A percentile compares a stretch with the other conserved stretches of the same genome.
Conservation (phyloP, 2,113 vertebrate genomes). For the Ovis aries region ARS-UI_Ramb_v3.0 NC_056060.1:11535001-11535500, state of each 20-base stretch:
- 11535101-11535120: background rate
- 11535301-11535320: background rate
- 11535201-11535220: background rate
- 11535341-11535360: background rate
- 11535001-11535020: background rate
- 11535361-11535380: background rate
- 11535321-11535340: background rate
- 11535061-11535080: background rate
- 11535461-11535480: background rate
- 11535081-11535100: background rate
- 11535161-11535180: background rate
- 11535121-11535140: background rate
- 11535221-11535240: background rate
- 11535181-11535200: background rate
- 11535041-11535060: background rate
- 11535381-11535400: background rate
- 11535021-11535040: background rate
- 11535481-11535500: background rate
- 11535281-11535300: background rate
- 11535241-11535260: background rate
- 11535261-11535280: background rate
- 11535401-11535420: background rate
- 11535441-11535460: background rate
- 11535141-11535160: background rate
- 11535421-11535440: background rate